Percentiles rank a stretch among this genome's conserved stretches.
These are phyloP conservation scores for Mallotus villosus DNA, from an alignment of 2,797 vertebrate genomes.

Conservation along the genomic window DNA sequence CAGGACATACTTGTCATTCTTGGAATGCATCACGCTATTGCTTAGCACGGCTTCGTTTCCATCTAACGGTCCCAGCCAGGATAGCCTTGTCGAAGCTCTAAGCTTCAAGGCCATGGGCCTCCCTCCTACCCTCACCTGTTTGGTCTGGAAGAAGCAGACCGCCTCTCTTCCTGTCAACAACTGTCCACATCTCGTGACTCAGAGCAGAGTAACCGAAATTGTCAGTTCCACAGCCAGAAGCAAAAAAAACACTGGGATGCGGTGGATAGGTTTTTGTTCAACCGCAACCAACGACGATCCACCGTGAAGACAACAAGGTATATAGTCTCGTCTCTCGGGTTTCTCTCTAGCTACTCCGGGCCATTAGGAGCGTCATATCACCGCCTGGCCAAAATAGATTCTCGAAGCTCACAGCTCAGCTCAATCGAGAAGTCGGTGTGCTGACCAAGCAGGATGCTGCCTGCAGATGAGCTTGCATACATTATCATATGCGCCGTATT, in stretches of 20 bases:
- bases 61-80: conserved; percentile 33
- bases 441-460: conserved; percentile 65
- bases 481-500: conserved; percentile 28
- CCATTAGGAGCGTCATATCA: conserved; percentile 33
- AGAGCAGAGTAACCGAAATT: not conserved
- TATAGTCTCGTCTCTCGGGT: not conserved
- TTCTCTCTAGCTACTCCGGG: not conserved
- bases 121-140: conserved; percentile 39
- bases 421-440: conserved; percentile 36
- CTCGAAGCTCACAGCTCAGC: conserved; percentile 26
- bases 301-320: no score
- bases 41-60: conserved; percentile 66
- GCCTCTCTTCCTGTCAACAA: no score
- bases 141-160: not conserved
- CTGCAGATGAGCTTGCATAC: conserved; percentile 52
- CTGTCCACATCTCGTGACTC: no score
- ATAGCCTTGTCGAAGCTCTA: conserved; percentile 36
- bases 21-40: conserved; percentile 60
- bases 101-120: conserved; percentile 21
- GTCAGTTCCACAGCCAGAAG: not conserved
- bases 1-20: conserved; percentile 73
- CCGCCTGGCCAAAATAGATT: conserved; percentile 38
- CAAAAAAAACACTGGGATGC: not conserved
- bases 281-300: no score
- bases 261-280: no score